Base-by-base conservation (phyloP, 2,113 vertebrate species). In the Octodon degus region DNA sequence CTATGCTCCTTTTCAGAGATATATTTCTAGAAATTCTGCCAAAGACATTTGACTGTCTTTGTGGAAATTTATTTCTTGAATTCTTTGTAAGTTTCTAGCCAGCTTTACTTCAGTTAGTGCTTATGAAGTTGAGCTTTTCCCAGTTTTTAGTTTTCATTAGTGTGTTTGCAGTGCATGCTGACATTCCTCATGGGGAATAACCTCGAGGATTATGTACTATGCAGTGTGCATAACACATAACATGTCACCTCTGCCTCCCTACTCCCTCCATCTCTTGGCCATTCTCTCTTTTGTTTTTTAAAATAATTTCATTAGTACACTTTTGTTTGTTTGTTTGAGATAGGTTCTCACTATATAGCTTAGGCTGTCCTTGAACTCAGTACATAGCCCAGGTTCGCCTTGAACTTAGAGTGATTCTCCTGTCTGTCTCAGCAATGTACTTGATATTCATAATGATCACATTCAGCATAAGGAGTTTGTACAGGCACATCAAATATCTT, bases 21-120 rank as follows among this genome's bases (percentile, higher is more conserved):
- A 34, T 77, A n/a, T 68, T 95, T 94, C 72, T 82, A 68, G 74
- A 58, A 89, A 92, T 95, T 96, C 72, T 97, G 37, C 93, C 93
- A 95, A 60, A 94, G 77, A 80, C 34, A 27, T 60, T 63, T 65
- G 50, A 68, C 24, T 94, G 6, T 93, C 67, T 94, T 95, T 77
- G 30, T 88, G 86, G n/a, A 27, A 19, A 32, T 63, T 79, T 72
- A 62, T 68, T 92, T 27, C 16, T 63, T 87, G 40, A 90, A 87
- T 93, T 90, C 16, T 60, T 96, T 22, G 19, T 89, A 34, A 62
- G 30, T 82, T 92, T 95, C 84, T 94, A 83, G 11, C 40, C 24
- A 87, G 50, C 32, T 90, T 76, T 80, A 76, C 12, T 96, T 95
- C 13, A 86, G 3, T 79, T 92, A 94, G 30, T 96, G 30, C 14